Evolutionary conservation across 2,113 vertebrate genomes (phyloP).

Genomic region (Heteronetta atricapilla): DNA sequence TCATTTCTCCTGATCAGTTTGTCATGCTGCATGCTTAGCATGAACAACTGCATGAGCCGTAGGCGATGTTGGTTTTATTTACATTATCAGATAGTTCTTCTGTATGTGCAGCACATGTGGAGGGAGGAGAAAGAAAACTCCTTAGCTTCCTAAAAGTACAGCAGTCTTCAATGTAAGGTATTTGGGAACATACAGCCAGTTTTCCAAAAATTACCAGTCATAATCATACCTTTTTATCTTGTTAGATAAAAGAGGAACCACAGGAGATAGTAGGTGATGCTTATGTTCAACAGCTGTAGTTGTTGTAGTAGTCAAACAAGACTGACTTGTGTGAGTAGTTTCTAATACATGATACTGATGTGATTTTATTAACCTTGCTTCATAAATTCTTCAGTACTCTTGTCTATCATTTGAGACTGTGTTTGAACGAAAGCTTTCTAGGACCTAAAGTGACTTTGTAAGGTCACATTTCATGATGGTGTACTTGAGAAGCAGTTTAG

Average conservation of each 20-base stretch:
- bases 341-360: neutral
- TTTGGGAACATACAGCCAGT: neutral
- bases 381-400: neutral
- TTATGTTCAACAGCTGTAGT: constrained; percentile 3
- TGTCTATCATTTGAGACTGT: neutral
- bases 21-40: neutral
- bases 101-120: neutral
- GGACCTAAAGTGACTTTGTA: neutral
- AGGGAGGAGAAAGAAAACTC: neutral
- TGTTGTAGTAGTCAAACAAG: constrained; percentile 26
- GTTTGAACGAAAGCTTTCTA: neutral
- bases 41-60: neutral
- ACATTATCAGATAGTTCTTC: neutral
- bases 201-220: constrained; percentile 22
- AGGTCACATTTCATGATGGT: neutral
- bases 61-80: neutral
- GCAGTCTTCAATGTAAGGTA: neutral
- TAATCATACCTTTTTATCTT: constrained; percentile 13
- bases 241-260: neutral
- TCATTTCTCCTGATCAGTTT: neutral
- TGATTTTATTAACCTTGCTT: neutral
- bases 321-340: neutral
- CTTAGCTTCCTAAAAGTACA: neutral
- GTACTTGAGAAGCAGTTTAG: neutral
- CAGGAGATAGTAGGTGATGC: neutral